Evolutionary conservation across 2,113 vertebrate species (phyloP), one percentile per base, ranked within the genome.

Genomic region (Coreoperca whiteheadi): DNA sequence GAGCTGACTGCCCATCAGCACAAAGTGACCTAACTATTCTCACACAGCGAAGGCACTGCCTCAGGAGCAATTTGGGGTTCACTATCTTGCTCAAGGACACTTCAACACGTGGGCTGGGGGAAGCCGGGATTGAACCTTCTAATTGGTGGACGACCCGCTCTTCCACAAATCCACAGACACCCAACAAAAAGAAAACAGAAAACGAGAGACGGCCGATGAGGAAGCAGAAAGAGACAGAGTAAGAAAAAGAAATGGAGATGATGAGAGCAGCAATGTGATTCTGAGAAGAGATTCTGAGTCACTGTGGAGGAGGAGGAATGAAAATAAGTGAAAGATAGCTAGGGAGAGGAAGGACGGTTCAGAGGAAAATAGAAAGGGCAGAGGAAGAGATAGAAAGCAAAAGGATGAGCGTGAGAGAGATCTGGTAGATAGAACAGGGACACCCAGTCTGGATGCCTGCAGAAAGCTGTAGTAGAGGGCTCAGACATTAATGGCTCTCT

Each of bases 331-430:
- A 74, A 50, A 57, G 65, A 43, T 28, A 66, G 39, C 54, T 34
- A 4, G n/a, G 59, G n/a, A 48, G 71, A 71, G 51, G 16, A 57
- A 41, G 72, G 43, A 78, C 61, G 64, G 39, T 59, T 67, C 34
- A 54, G 32, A 75, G 54, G 64, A 69, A 73, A 79, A 79, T 34
- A 69, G 28, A 78, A 76, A 34, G 74, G 57, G 60, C 2, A 16
- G 46, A n/a, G 57, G 64, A 77, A 28, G 30, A 73, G 59, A 65
- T 41, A 71, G 23, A 78, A 65, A 82, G 64, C 6, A 6, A 74
- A 20, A 59, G 41, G 59, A 77, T 71, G 80, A 79, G 61, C 43
- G 6, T 5, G 28, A 82, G 78, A 74, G 60, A 56, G 69, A 82
- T 59, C 34, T 54, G 11, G 57, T 59, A 60, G 64, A 57, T 51